Conservation (phyloP, 2,888 invertebrate species). For the Platynereis dumerilii region DNA sequence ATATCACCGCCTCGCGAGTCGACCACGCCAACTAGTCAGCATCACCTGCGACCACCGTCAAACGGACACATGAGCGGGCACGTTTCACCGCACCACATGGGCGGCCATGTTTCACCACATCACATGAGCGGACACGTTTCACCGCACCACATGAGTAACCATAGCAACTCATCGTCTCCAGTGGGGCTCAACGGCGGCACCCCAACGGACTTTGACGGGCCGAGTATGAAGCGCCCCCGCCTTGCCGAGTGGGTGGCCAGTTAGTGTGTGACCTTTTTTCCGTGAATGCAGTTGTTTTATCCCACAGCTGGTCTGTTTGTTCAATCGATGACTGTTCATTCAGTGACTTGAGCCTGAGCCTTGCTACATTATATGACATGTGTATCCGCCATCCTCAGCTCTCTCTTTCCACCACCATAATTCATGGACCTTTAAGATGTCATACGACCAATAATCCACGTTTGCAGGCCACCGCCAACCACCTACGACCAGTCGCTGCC, state of each 20-base stretch:
- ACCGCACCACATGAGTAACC: slow-evolving; percentile 57
- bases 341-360: too few relatives aligned
- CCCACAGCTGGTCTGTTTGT: too few relatives aligned
- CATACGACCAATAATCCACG: too few relatives aligned
- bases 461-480: too few relatives aligned
- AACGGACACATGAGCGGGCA: slow-evolving; percentile 46
- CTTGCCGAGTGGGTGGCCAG: slow-evolving; percentile 63
- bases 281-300: too few relatives aligned
- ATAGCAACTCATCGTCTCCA: slow-evolving; percentile 67
- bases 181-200: slow-evolving; percentile 45
- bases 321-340: too few relatives aligned
- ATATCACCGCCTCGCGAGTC: slow-evolving; percentile 91
- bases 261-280: slow-evolving; percentile 18
- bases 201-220: slow-evolving; percentile 59
- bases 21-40: slow-evolving; percentile 65
- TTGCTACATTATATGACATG: too few relatives aligned
- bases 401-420: too few relatives aligned
- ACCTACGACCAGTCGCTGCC: too few relatives aligned
- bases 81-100: slow-evolving; percentile 56
- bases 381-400: too few relatives aligned
- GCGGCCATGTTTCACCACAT: slow-evolving; percentile 47
- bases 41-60: slow-evolving; percentile 67
- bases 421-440: too few relatives aligned
- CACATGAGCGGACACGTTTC: slow-evolving; percentile 47
- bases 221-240: slow-evolving; percentile 80